Conservation (phyloP, 2,113 vertebrate species). For the Dissostichus mawsoni region DNA sequence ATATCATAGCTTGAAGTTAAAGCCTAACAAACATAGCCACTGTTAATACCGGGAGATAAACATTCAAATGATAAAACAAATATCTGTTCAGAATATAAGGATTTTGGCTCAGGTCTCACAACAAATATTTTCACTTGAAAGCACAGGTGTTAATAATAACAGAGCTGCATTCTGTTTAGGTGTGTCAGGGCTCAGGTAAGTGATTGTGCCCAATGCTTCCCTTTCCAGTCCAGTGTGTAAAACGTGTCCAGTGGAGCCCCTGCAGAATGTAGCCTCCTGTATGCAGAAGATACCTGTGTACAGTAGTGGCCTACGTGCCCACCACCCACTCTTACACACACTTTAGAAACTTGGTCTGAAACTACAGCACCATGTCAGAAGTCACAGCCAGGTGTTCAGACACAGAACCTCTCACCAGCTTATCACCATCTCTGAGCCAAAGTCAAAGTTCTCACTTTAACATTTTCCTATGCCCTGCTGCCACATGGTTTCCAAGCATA, state of each 20-base stretch:
- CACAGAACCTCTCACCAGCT: slow-evolving; percentile 9
- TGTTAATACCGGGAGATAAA: background rate
- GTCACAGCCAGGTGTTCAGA: slow-evolving; percentile 61
- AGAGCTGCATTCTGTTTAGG: slow-evolving; percentile 1
- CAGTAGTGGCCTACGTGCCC: background rate
- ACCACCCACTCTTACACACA: background rate
- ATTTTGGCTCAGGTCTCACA: too few species aligned
- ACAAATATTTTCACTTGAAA: background rate
- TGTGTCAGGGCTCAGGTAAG: too few species aligned
- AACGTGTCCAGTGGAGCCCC: background rate
- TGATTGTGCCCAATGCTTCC: background rate
- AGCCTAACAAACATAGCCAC: background rate
- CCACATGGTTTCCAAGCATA: slow-evolving; percentile 26
- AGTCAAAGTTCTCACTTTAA: slow-evolving; percentile 30
- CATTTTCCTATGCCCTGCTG: slow-evolving; percentile 7
- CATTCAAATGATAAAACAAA: background rate
- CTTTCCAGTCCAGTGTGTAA: background rate
- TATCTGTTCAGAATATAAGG: too few species aligned
- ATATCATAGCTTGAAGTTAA: background rate
- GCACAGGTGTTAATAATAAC: background rate
- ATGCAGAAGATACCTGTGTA: background rate
- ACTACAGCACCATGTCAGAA: slow-evolving; percentile 52
- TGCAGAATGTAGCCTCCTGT: background rate
- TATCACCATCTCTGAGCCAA: slow-evolving; percentile 19
- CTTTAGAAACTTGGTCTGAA: slow-evolving; percentile 1